Percentiles rank a stretch among this genome's conserved stretches.
Conservation (phyloP, 1,140 invertebrate genomes). For the Gonioctena quinquepunctata region DNA sequence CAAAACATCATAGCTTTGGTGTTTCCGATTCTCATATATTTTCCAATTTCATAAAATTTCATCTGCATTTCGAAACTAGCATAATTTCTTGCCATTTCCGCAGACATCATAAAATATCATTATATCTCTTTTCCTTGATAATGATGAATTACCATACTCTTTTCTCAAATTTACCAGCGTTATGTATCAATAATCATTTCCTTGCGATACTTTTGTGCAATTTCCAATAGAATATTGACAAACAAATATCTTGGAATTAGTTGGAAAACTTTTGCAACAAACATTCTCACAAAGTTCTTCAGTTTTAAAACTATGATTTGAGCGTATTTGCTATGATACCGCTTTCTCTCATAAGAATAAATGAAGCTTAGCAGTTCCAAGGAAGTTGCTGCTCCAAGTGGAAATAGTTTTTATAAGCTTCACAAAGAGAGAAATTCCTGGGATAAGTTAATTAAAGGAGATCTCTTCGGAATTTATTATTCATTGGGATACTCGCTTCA, state of each 20-base stretch:
- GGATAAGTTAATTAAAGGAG: constrained; percentile 29
- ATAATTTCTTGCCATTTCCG: neutral
- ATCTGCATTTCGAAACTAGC: neutral
- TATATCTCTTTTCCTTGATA: neutral
- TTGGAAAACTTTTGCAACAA: too few relatives aligned
- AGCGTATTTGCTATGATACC: constrained; percentile 16
- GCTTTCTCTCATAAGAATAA: constrained; percentile 19
- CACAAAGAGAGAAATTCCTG: neutral
- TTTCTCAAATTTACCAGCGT: too few relatives aligned
- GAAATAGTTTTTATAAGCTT: constrained; percentile 2
- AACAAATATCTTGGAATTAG: too few relatives aligned
- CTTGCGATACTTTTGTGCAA: neutral
- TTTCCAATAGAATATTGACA: too few relatives aligned
- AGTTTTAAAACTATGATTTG: neutral
- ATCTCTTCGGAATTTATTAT: constrained; percentile 28
- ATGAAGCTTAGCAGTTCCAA: neutral
- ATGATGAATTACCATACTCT: neutral
- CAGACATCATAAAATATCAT: neutral
- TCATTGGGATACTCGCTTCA: neutral
- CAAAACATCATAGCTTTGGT: too few relatives aligned
- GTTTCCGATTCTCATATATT: too few relatives aligned
- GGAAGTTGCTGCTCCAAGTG: neutral
- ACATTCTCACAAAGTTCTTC: too few relatives aligned
- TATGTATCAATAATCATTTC: too few relatives aligned
- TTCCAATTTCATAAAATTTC: too few relatives aligned